These are phyloP conservation scores for Eira barbara DNA, from an alignment of 2,113 vertebrate species.

Conservation along the genomic window DNA sequence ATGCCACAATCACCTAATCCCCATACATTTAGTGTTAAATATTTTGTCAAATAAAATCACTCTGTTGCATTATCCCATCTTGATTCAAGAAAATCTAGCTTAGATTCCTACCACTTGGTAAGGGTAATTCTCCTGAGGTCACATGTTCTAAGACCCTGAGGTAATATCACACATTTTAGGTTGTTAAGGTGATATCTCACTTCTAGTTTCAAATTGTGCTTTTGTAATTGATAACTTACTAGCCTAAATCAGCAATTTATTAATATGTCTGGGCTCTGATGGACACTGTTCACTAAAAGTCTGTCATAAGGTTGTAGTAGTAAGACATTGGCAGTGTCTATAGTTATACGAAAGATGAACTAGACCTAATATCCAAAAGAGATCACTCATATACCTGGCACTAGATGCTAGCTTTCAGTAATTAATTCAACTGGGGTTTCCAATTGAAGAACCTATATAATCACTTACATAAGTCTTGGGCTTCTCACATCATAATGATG, in stretches of 20 bases:
- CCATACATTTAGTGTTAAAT: not conserved
- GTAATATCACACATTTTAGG: not conserved
- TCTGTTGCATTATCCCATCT: not conserved
- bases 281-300: not conserved
- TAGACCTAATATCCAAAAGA: not conserved
- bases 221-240: not conserved
- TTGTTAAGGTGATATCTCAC: not conserved
- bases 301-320: not conserved
- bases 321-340: not conserved
- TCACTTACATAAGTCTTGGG: not conserved
- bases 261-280: not conserved
- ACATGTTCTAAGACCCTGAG: not conserved
- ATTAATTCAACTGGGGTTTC: not conserved
- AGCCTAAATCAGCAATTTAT: not conserved
- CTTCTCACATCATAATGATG: not conserved
- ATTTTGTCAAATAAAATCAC: not conserved
- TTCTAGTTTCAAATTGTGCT: not conserved
- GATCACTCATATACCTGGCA: not conserved
- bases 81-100: not conserved
- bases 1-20: not conserved
- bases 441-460: not conserved
- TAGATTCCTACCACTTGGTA: not conserved
- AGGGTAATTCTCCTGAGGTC: not conserved
- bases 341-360: not conserved
- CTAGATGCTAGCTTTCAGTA: not conserved